Base-by-base conservation (phyloP, 2,888 invertebrate species). In the Subacronicta megacephala region DNA sequence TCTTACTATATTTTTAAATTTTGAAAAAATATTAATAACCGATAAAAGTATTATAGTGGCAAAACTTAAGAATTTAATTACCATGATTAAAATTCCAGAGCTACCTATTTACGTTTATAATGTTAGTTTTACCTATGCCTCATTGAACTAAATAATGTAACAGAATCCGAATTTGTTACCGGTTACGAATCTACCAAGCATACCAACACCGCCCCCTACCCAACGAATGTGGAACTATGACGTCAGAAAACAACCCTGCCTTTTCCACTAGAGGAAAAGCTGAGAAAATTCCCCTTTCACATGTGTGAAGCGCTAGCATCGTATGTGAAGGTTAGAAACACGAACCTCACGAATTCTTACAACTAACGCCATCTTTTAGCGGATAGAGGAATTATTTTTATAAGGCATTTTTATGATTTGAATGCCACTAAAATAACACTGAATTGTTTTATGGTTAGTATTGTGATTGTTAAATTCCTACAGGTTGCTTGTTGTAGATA, bases 201-300 rank as follows among this genome's bases (percentile, higher is more conserved):
- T 62, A 72, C 83, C 62, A 65, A 70, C 76, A 90, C 82, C 85
- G 94, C 93, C 94, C 92, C 93, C 94, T 94, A 81, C 86, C 63
- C 68, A 72, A 82, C 81, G 83, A 83, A 82, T 80, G 67, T 62
- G 78, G 88, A 90, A 94, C 94, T 93, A 90, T 78, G 78, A 88
- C 66, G 73, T 65, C 68, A 62, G 81, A 85, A 85, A 89, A 85
- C 84, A 87, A 84, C 80, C 78, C 81, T 81, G 82, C 85, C 77
- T 77, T 80, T 75, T 61, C 47, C 80, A 80, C 79, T 76, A 67
- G 72, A 86, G 86, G 89, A 91, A 92, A 92, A 89, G 81, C 84
- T 77, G 78, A 89, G 90, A 86, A 92, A 93, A 89, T 82, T 79
- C 78, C 80, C 79, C 76, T 74, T 64, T 54, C 49, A 77, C 78